These are phyloP conservation scores for Augiades crinisus DNA, from an alignment of 2,888 invertebrate species.

Conservation along the genomic window DNA sequence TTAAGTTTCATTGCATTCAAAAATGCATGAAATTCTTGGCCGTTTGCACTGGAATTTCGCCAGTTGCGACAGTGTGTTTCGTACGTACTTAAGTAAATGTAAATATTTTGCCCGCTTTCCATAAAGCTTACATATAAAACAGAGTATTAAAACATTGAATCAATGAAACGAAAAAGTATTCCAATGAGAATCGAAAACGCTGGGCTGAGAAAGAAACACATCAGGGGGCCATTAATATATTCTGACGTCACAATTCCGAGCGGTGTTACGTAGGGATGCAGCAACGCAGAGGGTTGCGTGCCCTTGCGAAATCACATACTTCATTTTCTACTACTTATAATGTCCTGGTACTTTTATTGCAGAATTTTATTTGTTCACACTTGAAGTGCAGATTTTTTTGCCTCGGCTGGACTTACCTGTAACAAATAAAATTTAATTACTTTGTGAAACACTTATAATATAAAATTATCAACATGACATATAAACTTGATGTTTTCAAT, in stretches of 20 bases:
- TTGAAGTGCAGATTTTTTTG: not conserved
- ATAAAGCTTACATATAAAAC: no score
- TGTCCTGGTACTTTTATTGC: slow-evolving; percentile 61
- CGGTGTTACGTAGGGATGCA: slow-evolving; percentile 33
- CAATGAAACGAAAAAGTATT: no score
- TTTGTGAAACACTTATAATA: not conserved
- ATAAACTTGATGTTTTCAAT: no score
- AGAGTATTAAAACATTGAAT: no score
- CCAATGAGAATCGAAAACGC: no score
- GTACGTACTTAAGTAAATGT: no score
- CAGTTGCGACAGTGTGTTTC: no score
- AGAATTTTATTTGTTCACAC: slow-evolving; percentile 26
- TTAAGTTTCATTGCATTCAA: no score
- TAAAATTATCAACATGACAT: not conserved
- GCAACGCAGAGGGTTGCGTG: slow-evolving; percentile 30
- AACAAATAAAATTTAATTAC: slow-evolving; percentile 37
- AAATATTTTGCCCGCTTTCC: no score
- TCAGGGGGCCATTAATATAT: slow-evolving; percentile 61
- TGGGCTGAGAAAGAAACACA: no score
- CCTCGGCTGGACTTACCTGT: slow-evolving; percentile 46
- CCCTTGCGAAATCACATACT: slow-evolving; percentile 55
- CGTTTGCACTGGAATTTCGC: slow-evolving; percentile 7
- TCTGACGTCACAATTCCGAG: slow-evolving; percentile 41
- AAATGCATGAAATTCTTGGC: not conserved
- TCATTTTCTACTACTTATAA: slow-evolving; percentile 46